phyloP scores from a whole-genome alignment of 1,140 invertebrate genomes.

The Physella acuta region DNA sequence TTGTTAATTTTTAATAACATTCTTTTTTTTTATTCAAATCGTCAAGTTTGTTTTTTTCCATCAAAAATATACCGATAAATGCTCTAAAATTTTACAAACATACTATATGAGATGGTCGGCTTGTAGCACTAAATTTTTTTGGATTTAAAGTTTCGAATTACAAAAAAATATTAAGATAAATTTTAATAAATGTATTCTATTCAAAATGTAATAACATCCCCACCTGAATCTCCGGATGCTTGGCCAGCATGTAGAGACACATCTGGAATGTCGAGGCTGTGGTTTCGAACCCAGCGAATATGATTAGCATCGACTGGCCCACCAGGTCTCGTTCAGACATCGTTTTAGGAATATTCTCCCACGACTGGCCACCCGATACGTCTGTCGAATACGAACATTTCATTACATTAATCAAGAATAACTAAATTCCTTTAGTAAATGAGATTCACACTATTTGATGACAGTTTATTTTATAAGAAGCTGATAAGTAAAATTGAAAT shows the following conservation, averaged over 20 bases:
- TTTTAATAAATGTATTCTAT: too few species aligned
- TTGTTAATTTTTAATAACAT: neutral
- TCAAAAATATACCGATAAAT: too few species aligned
- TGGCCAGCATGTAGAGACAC: constrained; percentile 9
- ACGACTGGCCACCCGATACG: neutral
- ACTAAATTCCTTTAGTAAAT: too few species aligned
- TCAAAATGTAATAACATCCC: neutral
- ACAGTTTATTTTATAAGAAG: too few species aligned
- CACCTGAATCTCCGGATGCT: constrained; percentile 10
- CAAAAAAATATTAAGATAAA: neutral
- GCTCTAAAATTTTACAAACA: neutral
- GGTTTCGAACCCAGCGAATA: constrained; percentile 71
- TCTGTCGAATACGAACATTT: neutral
- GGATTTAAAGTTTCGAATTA: too few species aligned
- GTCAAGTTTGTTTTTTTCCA: neutral
- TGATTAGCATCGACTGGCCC: constrained; percentile 69
- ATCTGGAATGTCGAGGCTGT: constrained; percentile 62
- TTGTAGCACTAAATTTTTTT: too few species aligned
- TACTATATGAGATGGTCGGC: too few species aligned
- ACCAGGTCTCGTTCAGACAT: constrained; percentile 67
- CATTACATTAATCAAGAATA: too few species aligned
- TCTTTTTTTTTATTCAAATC: neutral
- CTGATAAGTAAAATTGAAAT: too few species aligned
- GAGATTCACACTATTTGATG: too few species aligned
- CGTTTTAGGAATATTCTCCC: neutral